These are phyloP conservation scores for Baronia brevicornis DNA, from an alignment of 2,888 invertebrate genomes.

Conservation along the genomic window DNA sequence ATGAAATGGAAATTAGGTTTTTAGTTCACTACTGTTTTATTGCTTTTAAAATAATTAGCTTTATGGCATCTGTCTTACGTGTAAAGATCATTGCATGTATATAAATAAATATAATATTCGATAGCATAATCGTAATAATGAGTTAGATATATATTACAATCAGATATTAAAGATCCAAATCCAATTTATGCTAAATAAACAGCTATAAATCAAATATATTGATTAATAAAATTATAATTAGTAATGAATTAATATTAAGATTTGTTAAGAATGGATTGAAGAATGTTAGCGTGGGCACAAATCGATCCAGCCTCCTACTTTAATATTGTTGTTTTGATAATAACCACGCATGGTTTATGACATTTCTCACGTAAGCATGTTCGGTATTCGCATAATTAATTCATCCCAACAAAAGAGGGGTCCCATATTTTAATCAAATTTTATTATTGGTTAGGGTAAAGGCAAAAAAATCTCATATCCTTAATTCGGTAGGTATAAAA, in stretches of 20 bases:
- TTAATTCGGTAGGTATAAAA: conserved; percentile 40
- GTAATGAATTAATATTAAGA: conserved; percentile 7
- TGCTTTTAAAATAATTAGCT: too few relatives aligned
- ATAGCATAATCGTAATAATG: too few relatives aligned
- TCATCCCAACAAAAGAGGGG: conserved; percentile 47
- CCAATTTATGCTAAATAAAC: too few relatives aligned
- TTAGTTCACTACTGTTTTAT: too few relatives aligned
- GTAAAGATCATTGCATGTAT: too few relatives aligned
- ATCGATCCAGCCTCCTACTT: conserved; percentile 27
- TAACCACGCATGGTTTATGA: conserved; percentile 29
- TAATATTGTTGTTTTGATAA: conserved; percentile 32
- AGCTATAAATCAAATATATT: too few relatives aligned
- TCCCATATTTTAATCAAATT: conserved; percentile 61
- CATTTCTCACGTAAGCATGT: conserved; percentile 49
- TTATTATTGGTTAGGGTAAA: conserved; percentile 49
- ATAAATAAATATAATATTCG: too few relatives aligned
- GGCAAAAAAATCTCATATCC: conserved; percentile 36
- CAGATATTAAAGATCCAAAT: too few relatives aligned
- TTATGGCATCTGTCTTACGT: too few relatives aligned
- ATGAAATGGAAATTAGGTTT: too few relatives aligned
- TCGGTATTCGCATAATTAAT: conserved; percentile 58
- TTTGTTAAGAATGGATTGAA: conserved; percentile 12
- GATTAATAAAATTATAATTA: conserved; percentile 14
- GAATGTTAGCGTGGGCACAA: conserved; percentile 33
- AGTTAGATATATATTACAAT: too few relatives aligned